Conservation (phyloP, 92 coral and sea anemone species). For the Epizoanthus fatuus region DNA sequence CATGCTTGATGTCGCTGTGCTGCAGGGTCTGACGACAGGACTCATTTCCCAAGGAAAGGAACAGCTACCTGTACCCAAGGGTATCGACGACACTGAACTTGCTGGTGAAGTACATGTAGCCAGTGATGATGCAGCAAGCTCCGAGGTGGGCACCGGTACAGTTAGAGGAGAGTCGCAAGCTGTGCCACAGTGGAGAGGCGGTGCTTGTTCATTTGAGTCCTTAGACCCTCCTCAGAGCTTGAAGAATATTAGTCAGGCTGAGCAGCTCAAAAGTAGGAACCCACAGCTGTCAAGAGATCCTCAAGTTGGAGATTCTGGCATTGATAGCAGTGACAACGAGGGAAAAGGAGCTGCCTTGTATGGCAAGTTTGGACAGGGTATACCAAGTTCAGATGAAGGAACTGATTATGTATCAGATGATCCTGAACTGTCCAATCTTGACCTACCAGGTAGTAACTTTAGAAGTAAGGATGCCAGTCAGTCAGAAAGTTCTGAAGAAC, state of each 20-base stretch:
- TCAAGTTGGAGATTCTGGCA: background rate
- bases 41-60: background rate
- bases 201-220: no score
- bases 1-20: background rate
- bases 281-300: background rate
- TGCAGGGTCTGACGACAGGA: background rate
- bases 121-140: background rate
- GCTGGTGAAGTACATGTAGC: background rate
- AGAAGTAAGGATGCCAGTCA: no score
- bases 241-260: background rate
- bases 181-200: no score
- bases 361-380: no score
- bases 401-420: no score
- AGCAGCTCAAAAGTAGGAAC: no score
- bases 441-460: no score
- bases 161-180: no score
- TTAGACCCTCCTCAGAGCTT: background rate
- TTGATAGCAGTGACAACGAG: slow-evolving; percentile 32
- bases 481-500: no score
- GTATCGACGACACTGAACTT: background rate
- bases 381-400: no score
- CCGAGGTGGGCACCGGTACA: no score
- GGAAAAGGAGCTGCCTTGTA: background rate
- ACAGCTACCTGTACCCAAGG: background rate
- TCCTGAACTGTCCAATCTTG: no score